phyloP scores from a whole-genome alignment of 2,797 vertebrate species.

The Allochrocebus solatus region DNA sequence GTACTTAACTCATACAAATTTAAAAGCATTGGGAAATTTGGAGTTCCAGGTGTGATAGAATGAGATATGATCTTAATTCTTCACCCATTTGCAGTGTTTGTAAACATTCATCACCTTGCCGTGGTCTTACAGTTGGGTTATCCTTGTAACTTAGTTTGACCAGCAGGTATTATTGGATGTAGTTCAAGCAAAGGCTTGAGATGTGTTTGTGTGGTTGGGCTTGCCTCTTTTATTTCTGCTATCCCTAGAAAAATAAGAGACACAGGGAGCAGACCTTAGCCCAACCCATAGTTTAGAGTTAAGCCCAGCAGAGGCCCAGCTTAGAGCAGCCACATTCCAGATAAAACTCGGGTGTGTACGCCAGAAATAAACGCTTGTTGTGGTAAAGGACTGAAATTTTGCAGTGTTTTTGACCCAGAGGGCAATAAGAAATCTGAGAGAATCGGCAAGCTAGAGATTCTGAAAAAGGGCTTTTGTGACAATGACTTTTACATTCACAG shows the following conservation, averaged over 20 bases:
- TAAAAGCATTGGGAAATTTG: neutral
- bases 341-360: neutral
- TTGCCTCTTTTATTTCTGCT: neutral
- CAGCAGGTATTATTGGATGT: neutral
- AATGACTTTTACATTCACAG: neutral
- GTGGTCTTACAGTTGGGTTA: neutral
- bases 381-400: neutral
- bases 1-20: neutral
- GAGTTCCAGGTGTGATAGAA: neutral
- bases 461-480: neutral
- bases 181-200: neutral
- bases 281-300: neutral
- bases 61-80: neutral
- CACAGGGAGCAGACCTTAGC: neutral
- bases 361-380: neutral
- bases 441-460: neutral
- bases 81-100: neutral
- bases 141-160: neutral
- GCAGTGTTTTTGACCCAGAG: neutral
- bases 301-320: neutral
- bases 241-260: neutral
- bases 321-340: neutral
- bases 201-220: neutral
- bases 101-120: neutral
- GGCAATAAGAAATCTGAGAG: neutral